Evolutionary conservation across 2,888 invertebrate genomes (phyloP).

Genomic region (Lordiphosa andalusiaca): DNA sequence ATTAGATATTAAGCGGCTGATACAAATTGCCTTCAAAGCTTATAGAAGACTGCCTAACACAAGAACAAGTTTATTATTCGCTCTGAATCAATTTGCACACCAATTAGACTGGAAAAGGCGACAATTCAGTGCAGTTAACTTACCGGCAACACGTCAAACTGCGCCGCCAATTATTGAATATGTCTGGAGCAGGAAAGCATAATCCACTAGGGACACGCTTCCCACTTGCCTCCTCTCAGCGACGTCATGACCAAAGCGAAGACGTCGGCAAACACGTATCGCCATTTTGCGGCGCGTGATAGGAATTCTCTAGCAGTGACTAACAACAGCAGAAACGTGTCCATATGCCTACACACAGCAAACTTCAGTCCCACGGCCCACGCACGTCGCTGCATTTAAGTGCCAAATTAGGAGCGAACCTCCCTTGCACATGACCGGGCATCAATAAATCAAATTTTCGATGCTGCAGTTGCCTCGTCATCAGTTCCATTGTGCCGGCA

Average conservation of each 20-base stretch:
- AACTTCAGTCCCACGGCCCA: constrained; percentile 36
- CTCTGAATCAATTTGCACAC: constrained; percentile 58
- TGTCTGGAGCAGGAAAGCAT: constrained; percentile 46
- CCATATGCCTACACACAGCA: constrained; percentile 60
- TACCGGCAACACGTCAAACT: constrained; percentile 53
- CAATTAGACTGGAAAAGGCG: constrained; percentile 37
- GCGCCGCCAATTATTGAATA: constrained; percentile 63
- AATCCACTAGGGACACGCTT: constrained; percentile 41
- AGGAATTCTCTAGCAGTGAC: constrained; percentile 44
- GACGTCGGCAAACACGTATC: constrained; percentile 68
- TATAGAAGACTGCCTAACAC: too few relatives aligned
- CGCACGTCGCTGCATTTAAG: constrained; percentile 74
- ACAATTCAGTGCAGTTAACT: constrained; percentile 62
- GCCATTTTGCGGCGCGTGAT: constrained; percentile 72
- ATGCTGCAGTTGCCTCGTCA: constrained; percentile 50
- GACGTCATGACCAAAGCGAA: constrained; percentile 26
- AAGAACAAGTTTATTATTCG: background rate
- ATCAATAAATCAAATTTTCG: constrained; percentile 27
- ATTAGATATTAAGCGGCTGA: too few relatives aligned
- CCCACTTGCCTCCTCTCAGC: background rate
- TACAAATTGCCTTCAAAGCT: too few relatives aligned
- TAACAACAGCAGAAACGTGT: constrained; percentile 47
- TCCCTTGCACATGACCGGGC: background rate
- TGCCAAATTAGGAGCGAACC: constrained; percentile 62
- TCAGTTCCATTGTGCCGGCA: constrained; percentile 33